Conservation (phyloP, 2,888 invertebrate genomes). For the Drosophila melanosoma region DNA sequence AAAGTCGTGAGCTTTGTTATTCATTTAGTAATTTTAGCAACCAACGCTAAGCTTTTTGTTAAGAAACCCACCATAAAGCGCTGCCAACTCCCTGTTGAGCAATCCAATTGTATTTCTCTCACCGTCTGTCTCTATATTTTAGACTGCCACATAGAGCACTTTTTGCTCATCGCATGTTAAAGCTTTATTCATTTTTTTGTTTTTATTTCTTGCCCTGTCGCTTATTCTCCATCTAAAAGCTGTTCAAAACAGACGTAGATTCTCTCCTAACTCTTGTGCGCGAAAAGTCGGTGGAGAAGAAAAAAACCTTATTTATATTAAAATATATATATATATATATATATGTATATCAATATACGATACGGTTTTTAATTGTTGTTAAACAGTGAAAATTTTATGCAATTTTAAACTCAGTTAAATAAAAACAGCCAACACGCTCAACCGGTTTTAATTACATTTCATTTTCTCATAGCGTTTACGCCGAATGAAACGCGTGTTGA, state of each 20-base stretch:
- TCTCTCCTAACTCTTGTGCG: constrained; percentile 22
- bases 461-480: constrained; percentile 25
- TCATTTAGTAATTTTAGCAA: constrained; percentile 14
- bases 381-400: constrained; percentile 21
- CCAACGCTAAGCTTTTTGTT: background rate
- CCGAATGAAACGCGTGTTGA: constrained; percentile 29
- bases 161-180: constrained; percentile 5
- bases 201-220: constrained; percentile 48
- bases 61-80: background rate
- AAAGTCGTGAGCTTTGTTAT: background rate
- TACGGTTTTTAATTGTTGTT: constrained; percentile 16
- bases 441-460: constrained; percentile 40
- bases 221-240: constrained; percentile 46
- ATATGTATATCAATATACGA: constrained; percentile 10
- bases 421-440: constrained; percentile 7
- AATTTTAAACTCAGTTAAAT: constrained; percentile 26
- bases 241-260: constrained; percentile 45
- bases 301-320: constrained; percentile 22
- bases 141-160: constrained; percentile 29
- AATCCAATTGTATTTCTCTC: constrained; percentile 11
- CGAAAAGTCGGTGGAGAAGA: constrained; percentile 6
- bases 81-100: background rate
- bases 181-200: constrained; percentile 30
- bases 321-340: constrained; percentile 13
- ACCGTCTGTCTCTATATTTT: constrained; percentile 1